phyloP scores from a whole-genome alignment of 1,140 invertebrate genomes.

The Idris sp. region DNA sequence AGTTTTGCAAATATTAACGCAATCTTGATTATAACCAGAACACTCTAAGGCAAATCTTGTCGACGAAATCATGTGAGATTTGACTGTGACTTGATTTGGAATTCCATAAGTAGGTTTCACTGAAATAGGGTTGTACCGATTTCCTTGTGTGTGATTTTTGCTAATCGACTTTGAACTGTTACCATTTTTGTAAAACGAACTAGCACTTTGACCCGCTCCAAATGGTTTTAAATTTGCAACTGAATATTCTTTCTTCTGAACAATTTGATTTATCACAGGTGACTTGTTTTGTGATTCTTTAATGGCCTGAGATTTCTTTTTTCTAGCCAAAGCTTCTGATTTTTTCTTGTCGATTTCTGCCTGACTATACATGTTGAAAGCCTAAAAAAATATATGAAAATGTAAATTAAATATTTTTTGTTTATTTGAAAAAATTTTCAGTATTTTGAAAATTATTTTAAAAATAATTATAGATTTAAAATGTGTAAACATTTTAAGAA shows the following conservation, averaged over 20 bases:
- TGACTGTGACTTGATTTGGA: conserved; percentile 19
- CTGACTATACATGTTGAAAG: conserved; percentile 22
- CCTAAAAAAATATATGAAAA: too few relatives aligned
- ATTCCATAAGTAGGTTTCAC: conserved; percentile 36
- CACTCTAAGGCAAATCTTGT: conserved; percentile 29
- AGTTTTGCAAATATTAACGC: conserved; percentile 40
- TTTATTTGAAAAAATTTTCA: too few relatives aligned
- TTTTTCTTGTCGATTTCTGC: conserved; percentile 37
- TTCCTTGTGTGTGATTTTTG: conserved; percentile 30
- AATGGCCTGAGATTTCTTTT: conserved; percentile 16
- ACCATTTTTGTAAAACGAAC: background rate
- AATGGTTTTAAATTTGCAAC: too few relatives aligned
- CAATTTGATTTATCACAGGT: background rate
- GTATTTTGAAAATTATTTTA: too few relatives aligned
- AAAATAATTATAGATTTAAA: too few relatives aligned
- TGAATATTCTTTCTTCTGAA: too few relatives aligned
- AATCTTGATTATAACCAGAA: conserved; percentile 26
- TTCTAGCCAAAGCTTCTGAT: conserved; percentile 17
- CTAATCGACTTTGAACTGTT: background rate
- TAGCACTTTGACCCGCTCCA: background rate
- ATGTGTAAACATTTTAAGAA: too few relatives aligned
- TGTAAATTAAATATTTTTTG: too few relatives aligned
- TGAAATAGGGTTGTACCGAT: conserved; percentile 40
- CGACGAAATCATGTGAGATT: conserved; percentile 39
- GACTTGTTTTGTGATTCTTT: conserved; percentile 1